Evolutionary conservation across 2,113 vertebrate genomes (phyloP), one percentile per base, ranked within the genome.

Genomic region (Lampris megalopsis): DNA sequence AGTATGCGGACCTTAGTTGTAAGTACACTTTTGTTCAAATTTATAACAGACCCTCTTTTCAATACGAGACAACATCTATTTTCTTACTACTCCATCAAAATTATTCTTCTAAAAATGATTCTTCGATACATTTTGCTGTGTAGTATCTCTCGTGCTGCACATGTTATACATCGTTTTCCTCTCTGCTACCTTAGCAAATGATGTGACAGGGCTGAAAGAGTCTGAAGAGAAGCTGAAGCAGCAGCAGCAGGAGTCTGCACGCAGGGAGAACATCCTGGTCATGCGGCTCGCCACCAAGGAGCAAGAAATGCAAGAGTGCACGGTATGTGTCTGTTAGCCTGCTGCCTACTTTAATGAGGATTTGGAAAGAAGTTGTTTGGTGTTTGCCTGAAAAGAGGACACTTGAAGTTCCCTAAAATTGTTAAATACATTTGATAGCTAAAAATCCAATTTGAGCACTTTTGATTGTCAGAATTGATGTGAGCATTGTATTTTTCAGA

Each of bases 231-330:
- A 99, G 88, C 74, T 99, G 73, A 99, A 99, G 91, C 98, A 99
- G 71, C 98, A 99, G 72, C 98, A 99, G 90, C 98, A 99, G 86
- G 98, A 99, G 83, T 99, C 98, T 82, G 97, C 98, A n/a, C 95
- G 98, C 83, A 95, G 98, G 83, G 98, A 99, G 90, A 99, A 99
- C 94, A 99, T 99, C 90, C 94, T 99, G 88, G 97, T 99, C 75
- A 99, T 99, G 98, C 93, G 98, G 68, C 95, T 99, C 78, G 98
- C 98, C 89, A 99, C 98, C 73, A 99, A 99, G 93, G 98, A 99
- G 63, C 98, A 99, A 90, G 98, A 99, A 87, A 99, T 99, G 98
- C 98, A 99, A 82, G 98, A 99, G 93, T 99, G 98, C 94, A 99
- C 98, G 89, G 98, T 99, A 93, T 93, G 98, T 97, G 75, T 92